Base-by-base conservation (phyloP, 2,888 invertebrate genomes). In the Selenia dentaria region DNA sequence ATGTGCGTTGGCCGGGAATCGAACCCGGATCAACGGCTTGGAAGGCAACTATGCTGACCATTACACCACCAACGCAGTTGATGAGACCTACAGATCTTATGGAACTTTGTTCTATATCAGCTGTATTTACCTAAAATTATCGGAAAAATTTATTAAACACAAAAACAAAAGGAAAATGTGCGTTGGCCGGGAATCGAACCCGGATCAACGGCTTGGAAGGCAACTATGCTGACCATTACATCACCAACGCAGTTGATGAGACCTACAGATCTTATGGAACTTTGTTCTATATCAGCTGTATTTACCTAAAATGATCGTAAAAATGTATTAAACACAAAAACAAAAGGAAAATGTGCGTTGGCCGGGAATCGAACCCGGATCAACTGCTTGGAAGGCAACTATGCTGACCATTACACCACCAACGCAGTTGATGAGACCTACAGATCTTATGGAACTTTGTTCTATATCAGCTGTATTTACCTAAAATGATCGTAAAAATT, bases 331-430 rank as follows among this genome's bases (percentile, higher is more conserved):
- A n/a, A n/a, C n/a, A n/a, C n/a, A n/a, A n/a, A n/a, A n/a, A n/a
- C n/a, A 5, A 18, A 18, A 18, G 18, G 4, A 79, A 77, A 74
- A 45, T 50, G 67, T 89, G 89, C 89, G 88, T 83, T 70, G 88
- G 89, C 89, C 90, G 88, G 83, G 89, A 88, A 90, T 89, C 89
- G 89, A 90, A 91, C 89, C 83, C 89, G 89, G 89, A 90, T 90
- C 89, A 89, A 89, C 87, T 89, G 90, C 89, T 91, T 91, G 90
- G 88, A 88, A 89, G 87, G 88, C 88, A 89, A 90, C 89, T 89
- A 90, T 91, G 90, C 89, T 90, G 84, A 89, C 89, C 89, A 90
- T 90, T 89, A 90, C 90, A 90, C 89, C 89, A 91, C 89, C 88
- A 81, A 84, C 89, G 88, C 89, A 51, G 29, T 12, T 69, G 38